Base-by-base conservation (phyloP, 2,113 vertebrate species). In the Oncorhynchus clarkii region DNA sequence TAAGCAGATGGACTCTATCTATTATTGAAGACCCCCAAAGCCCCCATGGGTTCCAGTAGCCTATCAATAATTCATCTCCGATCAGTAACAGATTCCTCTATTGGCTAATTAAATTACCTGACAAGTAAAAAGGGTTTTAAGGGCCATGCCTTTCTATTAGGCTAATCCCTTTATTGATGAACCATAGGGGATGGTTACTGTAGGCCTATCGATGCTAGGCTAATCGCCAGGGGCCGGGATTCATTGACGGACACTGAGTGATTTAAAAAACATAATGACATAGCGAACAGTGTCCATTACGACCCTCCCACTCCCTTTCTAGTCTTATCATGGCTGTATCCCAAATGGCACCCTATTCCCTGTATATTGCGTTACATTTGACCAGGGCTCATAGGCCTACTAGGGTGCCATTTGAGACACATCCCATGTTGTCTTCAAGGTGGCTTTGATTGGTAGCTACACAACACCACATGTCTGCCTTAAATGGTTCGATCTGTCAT, bases 21-120 rank as follows among this genome's bases (percentile, higher is more conserved):
- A 92, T 93, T 90, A 91, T 93, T 88, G 84, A 93, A 79, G 67
- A 88, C 29, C 74, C 86, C 72, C 65, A 24, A 54, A 80, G 68
- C 67, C n/a, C 9, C 71, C 54, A 49, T 74, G 74, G 82, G 88
- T 83, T 84, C 77, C 67, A 87, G 72, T 75, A 78, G 78, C 85
- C 54, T 45, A 91, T 94, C 75, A 93, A 93, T 93, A 91, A 93
- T 94, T 92, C 81, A 94, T 16, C 18, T 80, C 67, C 88, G 84
- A 88, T 88, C 80, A 85, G 80, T 75, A 88, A 82, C 79, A 68
- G 59, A 71, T 84, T 83, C 66, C 54, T 69, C 73, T 81, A 86
- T 81, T 78, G 80, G 78, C 71, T 89, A 84, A 91, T 86, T 93
- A 88, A 90, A 93, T 94, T 92, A 93, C 74, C 84, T 77, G 89